Base-by-base conservation (phyloP, 2,888 invertebrate species). In the Xestoiulus laeticollis region DNA sequence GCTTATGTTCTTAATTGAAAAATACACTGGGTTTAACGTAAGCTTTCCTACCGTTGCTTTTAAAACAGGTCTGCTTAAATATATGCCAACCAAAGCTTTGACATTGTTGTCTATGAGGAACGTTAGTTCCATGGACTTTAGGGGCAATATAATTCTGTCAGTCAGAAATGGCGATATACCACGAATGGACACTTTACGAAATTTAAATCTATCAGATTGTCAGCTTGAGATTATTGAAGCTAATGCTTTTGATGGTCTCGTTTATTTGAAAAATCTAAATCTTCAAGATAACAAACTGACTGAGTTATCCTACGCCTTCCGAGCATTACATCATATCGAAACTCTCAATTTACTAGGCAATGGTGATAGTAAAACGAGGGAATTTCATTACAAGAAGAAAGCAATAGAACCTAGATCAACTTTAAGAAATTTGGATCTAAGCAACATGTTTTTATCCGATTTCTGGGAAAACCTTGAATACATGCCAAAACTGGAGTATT, bases 141-240 rank as follows among this genome's bases (percentile, higher is more conserved):
- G 78, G 19, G 78, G 68, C 1, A 87, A 87, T 78, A 26, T 19
- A 6, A 68, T 87, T 68, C 19, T 33, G 22, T 12, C 8, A n/a
- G 32, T 87, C 2, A 32, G 30, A 19, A 26, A 87, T 33, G 43
- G 87, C 0, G 87, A 87, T 87, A 2, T 87, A n/a, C 87, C 87
- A 19, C 30, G 16, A 26, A 68, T 87, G 16, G 32, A 32, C 10
- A 30, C 78, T 22, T 43, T 87, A 19, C n/a, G 19, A 22, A 1
- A n/a, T 6, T 43, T 87, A 26, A 32, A 87, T 68, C 68, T 87
- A 19, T 68, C 53, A 33, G 87, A 68, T n/a, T 87, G 68, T 43
- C 30, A 68, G 19, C 26, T 87, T 32, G 43, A 68, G 16, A n/a
- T 10, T 32, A 78, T 87, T 87, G 26, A 87, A 6, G 32, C 87